Conservation (phyloP, 2,113 vertebrate species). For the Potamarius usumacintae region DNA sequence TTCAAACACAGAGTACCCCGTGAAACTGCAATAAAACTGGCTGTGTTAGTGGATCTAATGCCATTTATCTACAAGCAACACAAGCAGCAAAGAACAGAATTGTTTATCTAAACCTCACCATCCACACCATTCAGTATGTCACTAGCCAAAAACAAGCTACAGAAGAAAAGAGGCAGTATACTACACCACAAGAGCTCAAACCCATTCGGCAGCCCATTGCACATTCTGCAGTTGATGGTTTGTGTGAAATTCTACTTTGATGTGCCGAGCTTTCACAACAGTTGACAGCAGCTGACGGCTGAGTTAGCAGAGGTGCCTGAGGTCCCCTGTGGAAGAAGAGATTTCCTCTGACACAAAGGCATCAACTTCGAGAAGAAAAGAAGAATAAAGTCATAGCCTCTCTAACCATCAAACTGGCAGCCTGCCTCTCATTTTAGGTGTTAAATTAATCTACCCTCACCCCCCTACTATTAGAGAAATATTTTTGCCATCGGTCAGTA, state of each 20-base stretch:
- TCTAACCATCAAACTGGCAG: slow-evolving; percentile 3
- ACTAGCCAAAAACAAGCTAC: slow-evolving; percentile 22
- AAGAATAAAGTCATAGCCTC: neutral
- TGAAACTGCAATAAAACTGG: slow-evolving; percentile 45
- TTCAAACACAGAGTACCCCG: slow-evolving; percentile 10
- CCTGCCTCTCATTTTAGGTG: neutral
- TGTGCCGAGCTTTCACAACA: slow-evolving; percentile 5
- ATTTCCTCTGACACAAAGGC: slow-evolving; percentile 31
- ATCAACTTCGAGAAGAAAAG: slow-evolving; percentile 8
- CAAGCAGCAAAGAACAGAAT: neutral
- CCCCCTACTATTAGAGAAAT: neutral
- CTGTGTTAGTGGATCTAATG: slow-evolving; percentile 53
- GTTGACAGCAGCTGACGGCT: slow-evolving; percentile 38
- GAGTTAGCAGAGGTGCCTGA: slow-evolving; percentile 29
- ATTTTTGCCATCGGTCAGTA: neutral
- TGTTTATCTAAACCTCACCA: slow-evolving; percentile 28
- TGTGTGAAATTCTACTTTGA: slow-evolving; percentile 18
- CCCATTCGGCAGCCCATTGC: neutral
- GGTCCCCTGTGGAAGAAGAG: slow-evolving; percentile 14
- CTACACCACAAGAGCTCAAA: neutral
- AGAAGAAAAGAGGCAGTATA: neutral
- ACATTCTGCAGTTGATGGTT: neutral
- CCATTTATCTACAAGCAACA: slow-evolving; percentile 40
- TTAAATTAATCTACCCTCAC: slow-evolving; percentile 16
- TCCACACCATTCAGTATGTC: neutral